These are phyloP conservation scores for Chromis chromis DNA, from an alignment of 2,797 vertebrate genomes.

Conservation along the genomic window DNA sequence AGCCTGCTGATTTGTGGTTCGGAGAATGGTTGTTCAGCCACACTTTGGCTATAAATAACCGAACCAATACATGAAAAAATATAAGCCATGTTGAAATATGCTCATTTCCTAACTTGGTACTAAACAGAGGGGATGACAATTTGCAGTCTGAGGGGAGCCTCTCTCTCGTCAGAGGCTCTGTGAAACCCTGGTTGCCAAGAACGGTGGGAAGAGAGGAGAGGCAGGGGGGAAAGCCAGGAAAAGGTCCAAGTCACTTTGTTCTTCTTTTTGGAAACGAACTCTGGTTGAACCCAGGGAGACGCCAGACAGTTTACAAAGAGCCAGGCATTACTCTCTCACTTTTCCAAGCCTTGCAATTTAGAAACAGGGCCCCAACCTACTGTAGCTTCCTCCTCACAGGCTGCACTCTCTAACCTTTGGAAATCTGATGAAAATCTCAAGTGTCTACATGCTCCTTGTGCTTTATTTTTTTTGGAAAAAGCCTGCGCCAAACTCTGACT, in stretches of 20 bases:
- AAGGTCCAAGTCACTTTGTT: constrained; percentile 94
- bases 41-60: constrained; percentile 30
- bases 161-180: constrained; percentile 68
- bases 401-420: constrained; percentile 66
- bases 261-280: constrained; percentile 93
- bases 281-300: constrained; percentile 91
- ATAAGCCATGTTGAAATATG: constrained; percentile 68
- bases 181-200: constrained; percentile 79
- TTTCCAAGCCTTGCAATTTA: constrained; percentile 76
- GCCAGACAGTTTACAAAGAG: constrained; percentile 84
- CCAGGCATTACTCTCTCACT: constrained; percentile 80
- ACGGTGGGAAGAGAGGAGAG: constrained; percentile 78
- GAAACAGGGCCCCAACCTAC: constrained; percentile 76
- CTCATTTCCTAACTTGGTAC: constrained; percentile 77
- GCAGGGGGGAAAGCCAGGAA: constrained; percentile 89
- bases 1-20: constrained; percentile 30
- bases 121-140: constrained; percentile 67
- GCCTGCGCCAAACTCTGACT: constrained; percentile 83
- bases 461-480: constrained; percentile 19
- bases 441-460: constrained; percentile 53
- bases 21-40: constrained; percentile 30
- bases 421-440: constrained; percentile 67
- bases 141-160: constrained; percentile 68
- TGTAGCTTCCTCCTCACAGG: constrained; percentile 72
- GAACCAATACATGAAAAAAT: constrained; percentile 18